A percentile compares a stretch with the other conserved stretches of the same genome.
Evolutionary conservation across 2,113 vertebrate species (phyloP).

Genomic region (Peucedramus taeniatus): DNA sequence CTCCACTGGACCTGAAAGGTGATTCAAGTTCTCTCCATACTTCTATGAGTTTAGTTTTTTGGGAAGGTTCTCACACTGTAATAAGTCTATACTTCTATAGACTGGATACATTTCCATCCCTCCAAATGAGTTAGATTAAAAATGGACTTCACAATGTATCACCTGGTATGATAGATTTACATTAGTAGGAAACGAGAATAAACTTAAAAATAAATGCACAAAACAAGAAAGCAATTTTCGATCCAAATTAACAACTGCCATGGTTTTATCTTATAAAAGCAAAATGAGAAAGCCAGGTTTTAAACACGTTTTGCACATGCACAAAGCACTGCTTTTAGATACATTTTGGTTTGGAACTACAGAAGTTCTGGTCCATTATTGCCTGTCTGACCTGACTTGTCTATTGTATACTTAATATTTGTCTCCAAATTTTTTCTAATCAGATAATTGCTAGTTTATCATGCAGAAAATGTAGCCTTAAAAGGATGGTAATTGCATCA

Average conservation of each 20-base stretch:
- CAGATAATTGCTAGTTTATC: conserved; percentile 66
- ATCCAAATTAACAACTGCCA: neutral
- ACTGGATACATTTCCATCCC: neutral
- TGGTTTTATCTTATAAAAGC: neutral
- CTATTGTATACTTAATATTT: conserved; percentile 51
- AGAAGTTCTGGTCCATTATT: conserved; percentile 50
- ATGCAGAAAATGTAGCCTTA: conserved; percentile 53
- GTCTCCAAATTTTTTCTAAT: conserved; percentile 60
- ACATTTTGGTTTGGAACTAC: conserved; percentile 35
- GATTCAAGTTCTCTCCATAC: neutral
- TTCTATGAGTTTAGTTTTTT: neutral
- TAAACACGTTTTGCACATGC: neutral
- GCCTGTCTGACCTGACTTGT: conserved; percentile 26
- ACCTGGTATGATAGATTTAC: neutral
- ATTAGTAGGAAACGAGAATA: neutral
- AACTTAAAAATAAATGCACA: neutral
- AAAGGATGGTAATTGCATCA: conserved; percentile 56
- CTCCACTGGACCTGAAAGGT: neutral
- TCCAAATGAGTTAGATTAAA: neutral
- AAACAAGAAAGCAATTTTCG: neutral
- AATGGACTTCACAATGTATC: neutral
- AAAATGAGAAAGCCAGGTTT: neutral
- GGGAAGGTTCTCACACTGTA: neutral
- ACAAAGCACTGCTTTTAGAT: neutral
- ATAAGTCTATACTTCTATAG: neutral